phyloP scores from a whole-genome alignment of 2,888 invertebrate genomes.

The Thyatira batis region DNA sequence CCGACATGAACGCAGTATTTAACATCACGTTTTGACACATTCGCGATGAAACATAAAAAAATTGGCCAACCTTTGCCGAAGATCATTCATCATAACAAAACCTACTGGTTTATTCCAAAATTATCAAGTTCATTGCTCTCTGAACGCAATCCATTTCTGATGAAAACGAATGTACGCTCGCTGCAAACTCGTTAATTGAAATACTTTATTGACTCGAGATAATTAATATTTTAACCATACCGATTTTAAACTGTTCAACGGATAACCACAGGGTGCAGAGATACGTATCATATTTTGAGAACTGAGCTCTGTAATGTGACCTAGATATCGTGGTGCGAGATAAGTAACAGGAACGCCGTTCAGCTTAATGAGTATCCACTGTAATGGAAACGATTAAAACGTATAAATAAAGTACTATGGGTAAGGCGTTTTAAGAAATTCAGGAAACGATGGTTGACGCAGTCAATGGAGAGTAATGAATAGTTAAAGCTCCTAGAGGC shows the following conservation, averaged over 20 bases:
- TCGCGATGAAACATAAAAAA: slow-evolving; percentile 30
- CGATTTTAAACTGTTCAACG: slow-evolving; percentile 40
- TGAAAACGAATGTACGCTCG: slow-evolving; percentile 33
- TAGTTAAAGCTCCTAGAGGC: slow-evolving; percentile 34
- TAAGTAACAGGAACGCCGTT: slow-evolving; percentile 37
- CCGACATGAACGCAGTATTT: slow-evolving; percentile 18
- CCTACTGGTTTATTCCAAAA: slow-evolving; percentile 34
- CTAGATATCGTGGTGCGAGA: slow-evolving; percentile 48
- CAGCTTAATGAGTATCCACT: slow-evolving; percentile 34
- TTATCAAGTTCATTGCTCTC: slow-evolving; percentile 46
- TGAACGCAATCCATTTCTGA: slow-evolving; percentile 29
- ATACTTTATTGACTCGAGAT: slow-evolving; percentile 51
- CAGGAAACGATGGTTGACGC: slow-evolving; percentile 30
- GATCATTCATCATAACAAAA: slow-evolving; percentile 30
- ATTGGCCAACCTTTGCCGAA: slow-evolving; percentile 23
- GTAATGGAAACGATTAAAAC: slow-evolving; percentile 48
- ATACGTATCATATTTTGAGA: slow-evolving; percentile 52
- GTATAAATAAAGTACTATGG: slow-evolving; percentile 36
- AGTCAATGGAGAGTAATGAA: slow-evolving; percentile 31
- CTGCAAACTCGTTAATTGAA: slow-evolving; percentile 46
- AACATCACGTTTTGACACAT: slow-evolving; percentile 33
- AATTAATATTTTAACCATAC: slow-evolving; percentile 47
- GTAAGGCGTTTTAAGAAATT: slow-evolving; percentile 30
- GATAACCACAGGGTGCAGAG: slow-evolving; percentile 50
- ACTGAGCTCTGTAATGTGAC: slow-evolving; percentile 47